A percentile compares a stretch with the other conserved stretches of the same genome.
These are phyloP conservation scores for Centroberyx gerrardi DNA, from an alignment of 2,797 vertebrate species.

Conservation along the genomic window DNA sequence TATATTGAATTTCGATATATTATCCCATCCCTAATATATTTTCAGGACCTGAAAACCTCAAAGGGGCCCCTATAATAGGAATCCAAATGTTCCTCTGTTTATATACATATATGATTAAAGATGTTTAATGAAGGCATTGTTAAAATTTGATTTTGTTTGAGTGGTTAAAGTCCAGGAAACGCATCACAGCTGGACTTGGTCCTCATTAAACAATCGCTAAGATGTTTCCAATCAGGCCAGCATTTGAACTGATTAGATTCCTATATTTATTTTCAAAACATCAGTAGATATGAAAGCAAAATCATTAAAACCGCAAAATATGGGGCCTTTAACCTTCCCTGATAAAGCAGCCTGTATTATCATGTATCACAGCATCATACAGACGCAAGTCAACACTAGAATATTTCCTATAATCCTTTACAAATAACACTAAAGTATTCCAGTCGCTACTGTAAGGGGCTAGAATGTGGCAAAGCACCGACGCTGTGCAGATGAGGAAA, in stretches of 20 bases:
- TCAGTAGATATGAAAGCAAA: too few species aligned
- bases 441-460: constrained; percentile 45
- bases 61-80: neutral
- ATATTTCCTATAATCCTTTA: constrained; percentile 29
- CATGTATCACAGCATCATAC: constrained; percentile 9
- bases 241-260: too few species aligned
- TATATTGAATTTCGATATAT: too few species aligned
- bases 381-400: neutral
- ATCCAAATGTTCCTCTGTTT: neutral
- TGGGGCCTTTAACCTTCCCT: neutral
- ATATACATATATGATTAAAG: too few species aligned
- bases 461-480: constrained; percentile 44
- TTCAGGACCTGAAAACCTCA: too few species aligned
- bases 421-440: constrained; percentile 26
- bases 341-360: neutral
- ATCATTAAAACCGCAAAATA: neutral
- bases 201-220: too few species aligned
- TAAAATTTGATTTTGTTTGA: too few species aligned
- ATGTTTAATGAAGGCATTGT: too few species aligned
- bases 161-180: too few species aligned
- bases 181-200: too few species aligned
- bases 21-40: neutral
- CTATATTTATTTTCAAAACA: too few species aligned
- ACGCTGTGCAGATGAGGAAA: constrained; percentile 68
- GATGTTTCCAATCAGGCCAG: too few species aligned